Base-by-base conservation (phyloP, 2,113 vertebrate species). In the Cyprinodon tularosa region DNA sequence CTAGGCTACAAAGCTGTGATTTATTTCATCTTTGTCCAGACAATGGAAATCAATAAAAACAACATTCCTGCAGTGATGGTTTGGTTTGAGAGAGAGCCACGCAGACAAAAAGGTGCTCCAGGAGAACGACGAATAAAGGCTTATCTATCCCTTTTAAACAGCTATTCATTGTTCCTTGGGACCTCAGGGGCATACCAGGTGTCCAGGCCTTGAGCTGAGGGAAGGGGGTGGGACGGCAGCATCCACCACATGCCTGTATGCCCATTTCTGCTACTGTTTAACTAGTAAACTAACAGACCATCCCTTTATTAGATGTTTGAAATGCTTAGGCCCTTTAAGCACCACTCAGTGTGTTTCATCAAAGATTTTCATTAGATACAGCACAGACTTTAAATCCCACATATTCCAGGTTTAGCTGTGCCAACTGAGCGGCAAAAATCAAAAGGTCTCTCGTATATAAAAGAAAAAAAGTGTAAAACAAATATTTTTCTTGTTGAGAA, bases 131-230 rank as follows among this genome's bases (percentile, higher is more conserved):
- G 84, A 86, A 92, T 89, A 90, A 88, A 90, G 85, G 82, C 74
- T 72, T 79, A 87, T 89, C 81, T 91, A 89, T 93, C 82, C 84
- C 72, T 86, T 69, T 67, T 79, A 69, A 72, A 92, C 90, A 92
- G 90, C 80, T 81, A 74, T 72, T 77, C 88, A 92, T 92, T 93
- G 90, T 93, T 89, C 81, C 68, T 72, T 66, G 44, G 74, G 84
- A 86, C 83, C 88, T 86, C 74, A 60, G 71, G 85, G 90, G 87
- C 83, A 87, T 83, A 89, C 92, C 92, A 91, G 92, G 91, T 93
- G 89, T 88, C 87, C 85, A 81, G 88, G 85, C 80, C 83, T 81
- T 78, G 78, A 74, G 86, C 74, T 40, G 78, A 64, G 80, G 85
- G 83, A 57, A 57, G 76, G 62, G 11, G 53, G 68, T 12, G 20